phyloP scores from a whole-genome alignment of 1,140 invertebrate species.

The Heliconius congener region DNA sequence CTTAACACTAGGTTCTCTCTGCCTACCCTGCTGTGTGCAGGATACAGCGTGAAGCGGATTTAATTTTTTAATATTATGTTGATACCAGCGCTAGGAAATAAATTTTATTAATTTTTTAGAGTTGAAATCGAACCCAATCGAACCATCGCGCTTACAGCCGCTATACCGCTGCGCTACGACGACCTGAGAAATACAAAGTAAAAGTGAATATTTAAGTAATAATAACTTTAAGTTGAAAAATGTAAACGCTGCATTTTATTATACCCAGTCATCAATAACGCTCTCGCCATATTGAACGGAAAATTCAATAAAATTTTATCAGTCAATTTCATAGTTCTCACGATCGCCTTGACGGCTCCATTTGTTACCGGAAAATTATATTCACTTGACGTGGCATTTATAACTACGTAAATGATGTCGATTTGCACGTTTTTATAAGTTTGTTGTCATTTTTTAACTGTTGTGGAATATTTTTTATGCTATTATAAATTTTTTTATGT shows the following conservation, averaged over 20 bases:
- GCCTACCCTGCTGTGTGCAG: too few relatives aligned
- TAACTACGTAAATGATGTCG: conserved; percentile 18
- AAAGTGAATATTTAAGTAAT: conserved; percentile 14
- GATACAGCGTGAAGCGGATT: too few relatives aligned
- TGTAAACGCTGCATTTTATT: conserved; percentile 32
- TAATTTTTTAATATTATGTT: too few relatives aligned
- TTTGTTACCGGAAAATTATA: conserved; percentile 43
- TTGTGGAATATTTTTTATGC: too few relatives aligned
- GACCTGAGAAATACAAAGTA: background rate
- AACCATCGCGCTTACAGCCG: background rate
- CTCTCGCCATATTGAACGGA: conserved; percentile 63
- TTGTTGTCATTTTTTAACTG: too few relatives aligned
- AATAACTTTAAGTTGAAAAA: conserved; percentile 32
- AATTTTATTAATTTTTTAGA: background rate
- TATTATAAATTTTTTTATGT: background rate
- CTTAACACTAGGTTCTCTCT: too few relatives aligned
- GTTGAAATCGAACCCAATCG: background rate
- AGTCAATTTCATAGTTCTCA: conserved; percentile 67
- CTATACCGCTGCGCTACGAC: background rate
- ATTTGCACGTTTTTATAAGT: conserved; percentile 3
- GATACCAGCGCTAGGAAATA: too few relatives aligned
- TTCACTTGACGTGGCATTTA: conserved; percentile 27
- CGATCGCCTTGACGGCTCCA: conserved; percentile 52
- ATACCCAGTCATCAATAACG: conserved; percentile 63
- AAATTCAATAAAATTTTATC: conserved; percentile 79